Percentiles rank a stretch among this genome's conserved stretches.
These are phyloP conservation scores for Aurelia sp. DNA, from an alignment of 30 jellyfish, hydroid and myxozoan species.

Conservation along the genomic window DNA sequence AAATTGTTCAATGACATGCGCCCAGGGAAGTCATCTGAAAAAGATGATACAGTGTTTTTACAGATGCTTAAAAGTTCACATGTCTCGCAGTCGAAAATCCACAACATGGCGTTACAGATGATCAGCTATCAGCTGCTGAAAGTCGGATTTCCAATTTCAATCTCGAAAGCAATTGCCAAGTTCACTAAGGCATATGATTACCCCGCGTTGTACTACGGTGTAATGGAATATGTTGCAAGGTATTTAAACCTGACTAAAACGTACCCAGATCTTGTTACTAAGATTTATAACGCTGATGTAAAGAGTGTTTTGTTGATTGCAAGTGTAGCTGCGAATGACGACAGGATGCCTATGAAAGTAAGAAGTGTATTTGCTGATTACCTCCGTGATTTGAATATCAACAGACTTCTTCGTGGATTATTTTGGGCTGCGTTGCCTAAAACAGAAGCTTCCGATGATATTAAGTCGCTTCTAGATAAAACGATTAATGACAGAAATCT, in stretches of 20 bases:
- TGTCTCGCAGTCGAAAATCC: not conserved
- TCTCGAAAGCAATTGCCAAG: not conserved
- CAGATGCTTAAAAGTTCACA: not conserved
- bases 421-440: too few species aligned
- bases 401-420: too few species aligned
- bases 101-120: not conserved
- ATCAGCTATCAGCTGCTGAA: not conserved
- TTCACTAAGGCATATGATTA: not conserved
- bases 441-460: too few species aligned
- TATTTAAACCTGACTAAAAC: not conserved
- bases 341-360: not conserved
- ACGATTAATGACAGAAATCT: too few species aligned
- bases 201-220: constrained; percentile 10
- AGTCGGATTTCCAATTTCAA: constrained; percentile 14
- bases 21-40: too few species aligned
- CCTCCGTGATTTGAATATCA: too few species aligned
- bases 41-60: too few species aligned
- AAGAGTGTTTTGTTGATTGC: constrained; percentile 30
- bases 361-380: not conserved
- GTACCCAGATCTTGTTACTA: constrained; percentile 1
- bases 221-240: not conserved
- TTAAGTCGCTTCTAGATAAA: too few species aligned
- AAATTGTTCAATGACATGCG: too few species aligned
- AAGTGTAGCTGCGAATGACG: not conserved
- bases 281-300: constrained; percentile 10